Percentiles rank a stretch among this genome's conserved stretches.
Evolutionary conservation across 2,113 vertebrate genomes (phyloP).

Genomic region (Psilopsiagon aymara): DNA sequence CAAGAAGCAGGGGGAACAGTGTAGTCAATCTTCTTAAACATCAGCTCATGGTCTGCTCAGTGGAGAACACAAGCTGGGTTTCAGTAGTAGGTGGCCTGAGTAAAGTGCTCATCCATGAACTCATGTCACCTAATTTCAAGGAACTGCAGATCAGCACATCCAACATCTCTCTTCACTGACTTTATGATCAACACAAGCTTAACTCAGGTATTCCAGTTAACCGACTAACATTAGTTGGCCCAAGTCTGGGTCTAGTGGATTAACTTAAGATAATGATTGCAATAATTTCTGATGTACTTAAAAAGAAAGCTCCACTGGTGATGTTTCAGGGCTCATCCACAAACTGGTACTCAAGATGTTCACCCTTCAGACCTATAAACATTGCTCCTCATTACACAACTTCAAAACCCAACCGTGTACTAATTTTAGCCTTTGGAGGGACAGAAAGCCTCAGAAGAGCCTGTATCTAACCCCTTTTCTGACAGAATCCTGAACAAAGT

Average conservation of each 20-base stretch:
- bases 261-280: neutral
- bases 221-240: neutral
- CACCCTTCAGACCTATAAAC: neutral
- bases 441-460: neutral
- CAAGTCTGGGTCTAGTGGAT: neutral
- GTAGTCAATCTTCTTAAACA: neutral
- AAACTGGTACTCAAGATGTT: neutral
- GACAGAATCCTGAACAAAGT: neutral
- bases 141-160: neutral
- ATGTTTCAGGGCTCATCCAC: neutral
- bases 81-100: neutral
- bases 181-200: neutral
- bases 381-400: neutral
- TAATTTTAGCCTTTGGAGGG: conserved; percentile 20
- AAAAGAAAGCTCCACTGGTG: neutral
- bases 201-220: neutral
- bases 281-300: neutral
- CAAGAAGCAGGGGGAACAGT: neutral
- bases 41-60: neutral
- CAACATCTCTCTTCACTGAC: neutral
- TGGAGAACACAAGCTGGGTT: neutral
- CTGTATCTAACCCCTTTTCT: neutral
- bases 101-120: neutral
- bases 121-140: neutral
- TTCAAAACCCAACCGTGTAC: neutral